Base-by-base conservation (phyloP, 2,113 vertebrate genomes). In the Microtus oregoni region DNA sequence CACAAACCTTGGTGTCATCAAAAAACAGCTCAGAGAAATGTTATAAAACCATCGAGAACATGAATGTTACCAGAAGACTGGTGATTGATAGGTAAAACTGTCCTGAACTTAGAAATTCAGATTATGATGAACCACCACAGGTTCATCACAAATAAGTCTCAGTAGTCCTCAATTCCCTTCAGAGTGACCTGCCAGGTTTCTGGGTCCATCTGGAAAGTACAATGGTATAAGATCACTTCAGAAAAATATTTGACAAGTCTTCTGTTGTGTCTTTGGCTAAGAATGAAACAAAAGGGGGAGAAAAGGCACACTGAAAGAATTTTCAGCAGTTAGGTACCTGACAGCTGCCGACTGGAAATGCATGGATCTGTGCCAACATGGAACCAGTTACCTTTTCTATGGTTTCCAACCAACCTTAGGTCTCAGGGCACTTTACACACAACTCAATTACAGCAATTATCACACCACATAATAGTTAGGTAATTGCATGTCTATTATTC, bases 391-490 rank as follows among this genome's bases (percentile, higher is more conserved):
- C 38, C 26, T 82, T 52, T 67, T 90, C 67, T 86, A 58, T n/a
- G 61, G 81, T 91, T 95, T 89, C 35, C 13, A 86, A 92, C 83
- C 78, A 86, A 91, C 38, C 63, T 19, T 89, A 81, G 63, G 82
- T 92, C 92, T 95, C 89, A 94, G 32, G 86, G 86, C 26, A 89
- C 28, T 78, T 91, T 72, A 91, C 86, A 87, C 28, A 38, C 14
- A 94, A 91, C n/a, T 96, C 79, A 86, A 94, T 95, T 86, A 96
- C 1, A 94, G 85, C 92, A 96, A 92, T 95, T 97, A 94, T 44
- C 90, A 92, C 26, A 87, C 79, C 78, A 44, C 63, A 52, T 58
- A 95, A 90, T 65, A 92, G 79, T 90, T 85, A 90, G 7, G 96
- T 93, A 96, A 96, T 95, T 91, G 88, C n/a, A 85, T 75, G 91